Evolutionary conservation across 2,888 invertebrate genomes (phyloP), one percentile per base, ranked within the genome.

Genomic region (Alloscopus bannaensis): DNA sequence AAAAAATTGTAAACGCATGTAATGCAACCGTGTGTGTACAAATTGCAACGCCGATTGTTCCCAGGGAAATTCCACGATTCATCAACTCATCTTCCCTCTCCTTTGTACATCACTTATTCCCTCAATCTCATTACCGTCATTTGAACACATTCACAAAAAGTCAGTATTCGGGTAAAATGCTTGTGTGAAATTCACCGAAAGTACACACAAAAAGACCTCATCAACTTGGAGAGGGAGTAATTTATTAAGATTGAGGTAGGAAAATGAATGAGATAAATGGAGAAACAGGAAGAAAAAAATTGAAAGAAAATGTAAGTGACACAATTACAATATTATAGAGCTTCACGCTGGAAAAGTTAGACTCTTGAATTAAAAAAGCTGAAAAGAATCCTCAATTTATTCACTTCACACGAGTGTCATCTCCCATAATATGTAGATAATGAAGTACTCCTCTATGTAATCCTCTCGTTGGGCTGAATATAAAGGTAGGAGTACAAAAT

Each of bases 91-190:
- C 50, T 62, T 40, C 24, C 36, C 50, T 31, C 50, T 52, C 68
- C 26, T 28, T n/a, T n/a, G n/a, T 26, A 36, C 59, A 62, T 62
- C 60, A 62, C 60, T 47, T 50, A 31, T 24, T 71, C 71, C 36
- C 36, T 71, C 71, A 71, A 71, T 60, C 60, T 62, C 71, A 71
- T 62, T 70, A 70, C 47, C 57, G 45, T 70, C 59, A 70, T 18
- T 36, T n/a, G n/a, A n/a, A n/a, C n/a, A n/a, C n/a, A n/a, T n/a
- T n/a, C n/a, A n/a, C n/a, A 13, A 36, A 13, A 13, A 36, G 36
- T 36, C 13, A 36, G 36, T 36, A 36, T 6, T 36, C 6, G 8
- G 6, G 36, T 13, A 36, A 36, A 36, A 36, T 13, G 13, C 36
- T 36, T 36, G 8, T 13, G 36, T 36, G 8, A 36, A 6, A 36